A percentile compares a stretch with the other conserved stretches of the same genome.
Conservation (phyloP, 2,888 invertebrate species). For the Pyralis farinalis region DNA sequence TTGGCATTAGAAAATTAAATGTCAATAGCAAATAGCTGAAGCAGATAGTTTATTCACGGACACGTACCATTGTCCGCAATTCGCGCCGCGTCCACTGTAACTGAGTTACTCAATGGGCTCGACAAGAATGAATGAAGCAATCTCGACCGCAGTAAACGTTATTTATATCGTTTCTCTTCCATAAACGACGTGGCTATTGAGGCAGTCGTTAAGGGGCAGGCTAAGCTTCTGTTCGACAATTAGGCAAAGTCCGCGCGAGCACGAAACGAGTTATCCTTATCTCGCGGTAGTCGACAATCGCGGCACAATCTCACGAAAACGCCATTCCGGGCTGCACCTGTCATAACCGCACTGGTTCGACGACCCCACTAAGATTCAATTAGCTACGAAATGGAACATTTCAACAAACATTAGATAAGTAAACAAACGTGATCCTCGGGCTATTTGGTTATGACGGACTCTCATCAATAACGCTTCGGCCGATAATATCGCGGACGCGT, state of each 20-base stretch:
- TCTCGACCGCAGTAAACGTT: slow-evolving; percentile 59
- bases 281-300: slow-evolving; percentile 65
- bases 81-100: slow-evolving; percentile 42
- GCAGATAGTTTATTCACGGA: slow-evolving; percentile 46
- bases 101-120: slow-evolving; percentile 57
- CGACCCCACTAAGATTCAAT: slow-evolving; percentile 58
- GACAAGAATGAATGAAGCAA: slow-evolving; percentile 74
- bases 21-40: slow-evolving; percentile 43
- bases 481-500: slow-evolving; percentile 76
- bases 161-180: slow-evolving; percentile 66
- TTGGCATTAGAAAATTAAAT: slow-evolving; percentile 45
- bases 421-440: slow-evolving; percentile 74
- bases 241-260: slow-evolving; percentile 49
- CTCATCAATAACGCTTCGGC: slow-evolving; percentile 76
- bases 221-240: slow-evolving; percentile 73
- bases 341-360: slow-evolving; percentile 59
- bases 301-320: slow-evolving; percentile 74
- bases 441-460: slow-evolving; percentile 73
- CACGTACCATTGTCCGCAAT: slow-evolving; percentile 56
- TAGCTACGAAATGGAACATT: slow-evolving; percentile 57
- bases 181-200: slow-evolving; percentile 55
- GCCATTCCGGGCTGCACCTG: slow-evolving; percentile 73
- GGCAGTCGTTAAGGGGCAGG: slow-evolving; percentile 50
- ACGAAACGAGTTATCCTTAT: slow-evolving; percentile 52
- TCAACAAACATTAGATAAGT: slow-evolving; percentile 65